Percentiles rank a stretch among this genome's conserved stretches.
These are phyloP conservation scores for Phacellophora camtschatica DNA, from an alignment of 30 jellyfish, hydroid and myxozoan genomes.

Conservation along the genomic window DNA sequence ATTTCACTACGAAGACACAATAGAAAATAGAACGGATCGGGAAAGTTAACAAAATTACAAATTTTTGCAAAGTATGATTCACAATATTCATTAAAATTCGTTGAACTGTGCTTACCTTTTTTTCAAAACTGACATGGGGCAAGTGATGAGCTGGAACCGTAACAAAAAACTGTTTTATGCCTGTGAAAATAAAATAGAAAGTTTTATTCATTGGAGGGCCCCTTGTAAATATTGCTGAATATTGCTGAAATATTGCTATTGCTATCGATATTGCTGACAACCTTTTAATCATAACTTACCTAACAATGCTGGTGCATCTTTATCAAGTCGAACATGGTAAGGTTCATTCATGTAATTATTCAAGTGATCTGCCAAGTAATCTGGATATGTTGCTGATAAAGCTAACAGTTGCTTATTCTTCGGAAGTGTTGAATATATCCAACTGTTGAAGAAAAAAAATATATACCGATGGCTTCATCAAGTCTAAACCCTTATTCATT, in stretches of 20 bases:
- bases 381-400: conserved; percentile 97
- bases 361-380: conserved; percentile 49
- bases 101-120: conserved; percentile 79
- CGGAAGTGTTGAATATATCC: conserved; percentile 87
- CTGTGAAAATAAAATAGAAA: conserved; percentile 20
- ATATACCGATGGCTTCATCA: too few species aligned
- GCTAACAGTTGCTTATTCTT: conserved; percentile 88
- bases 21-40: too few species aligned
- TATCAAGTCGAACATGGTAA: conserved; percentile 61
- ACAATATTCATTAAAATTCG: too few species aligned
- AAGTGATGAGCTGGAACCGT: conserved; percentile 68
- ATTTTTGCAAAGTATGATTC: too few species aligned
- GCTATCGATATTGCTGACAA: too few species aligned
- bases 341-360: conserved; percentile 90
- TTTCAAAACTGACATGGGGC: conserved; percentile 74
- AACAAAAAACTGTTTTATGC: conserved; percentile 68
- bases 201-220: too few species aligned
- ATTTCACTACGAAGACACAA: too few species aligned
- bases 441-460: conserved; percentile 29
- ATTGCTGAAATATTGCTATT: too few species aligned
- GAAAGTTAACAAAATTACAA: too few species aligned
- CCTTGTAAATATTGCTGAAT: too few species aligned
- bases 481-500: too few species aligned
- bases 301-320: conserved; percentile 51
- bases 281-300: conserved; percentile 62